phyloP scores from a whole-genome alignment of 1,140 invertebrate species.

The Kradibia gibbosae region DNA sequence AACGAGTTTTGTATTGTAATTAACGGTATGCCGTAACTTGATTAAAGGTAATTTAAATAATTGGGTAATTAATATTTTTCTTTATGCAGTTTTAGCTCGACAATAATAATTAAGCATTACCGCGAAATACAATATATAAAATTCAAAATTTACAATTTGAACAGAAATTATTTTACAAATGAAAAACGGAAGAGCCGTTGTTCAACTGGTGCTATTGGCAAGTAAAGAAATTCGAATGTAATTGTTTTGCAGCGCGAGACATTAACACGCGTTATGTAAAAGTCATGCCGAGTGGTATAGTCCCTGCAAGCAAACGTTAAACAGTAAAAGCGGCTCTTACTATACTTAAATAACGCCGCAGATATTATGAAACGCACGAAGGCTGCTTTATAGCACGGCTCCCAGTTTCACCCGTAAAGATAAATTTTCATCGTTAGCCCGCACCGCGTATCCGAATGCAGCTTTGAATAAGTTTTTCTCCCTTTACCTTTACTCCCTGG shows the following conservation, averaged over 20 bases:
- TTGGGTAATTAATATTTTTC: conserved; percentile 3
- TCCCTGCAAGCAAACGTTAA: background rate
- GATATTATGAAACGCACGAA: background rate
- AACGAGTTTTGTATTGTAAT: conserved; percentile 1
- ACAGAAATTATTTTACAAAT: background rate
- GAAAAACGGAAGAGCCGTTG: background rate
- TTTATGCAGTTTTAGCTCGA: background rate
- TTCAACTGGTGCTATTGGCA: background rate
- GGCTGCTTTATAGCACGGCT: background rate
- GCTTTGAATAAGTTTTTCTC: too few relatives aligned
- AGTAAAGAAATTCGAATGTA: background rate
- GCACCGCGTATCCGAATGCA: background rate
- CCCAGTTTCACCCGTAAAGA: background rate
- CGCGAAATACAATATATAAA: background rate
- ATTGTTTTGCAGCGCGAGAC: background rate
- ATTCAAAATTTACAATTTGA: background rate
- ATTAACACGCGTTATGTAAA: background rate
- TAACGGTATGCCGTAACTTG: background rate
- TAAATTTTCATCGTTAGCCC: background rate
- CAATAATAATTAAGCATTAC: background rate
- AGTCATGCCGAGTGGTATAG: background rate
- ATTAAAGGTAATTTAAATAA: conserved; percentile 21
- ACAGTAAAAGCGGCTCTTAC: background rate
- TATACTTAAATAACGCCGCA: background rate
- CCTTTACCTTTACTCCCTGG: too few relatives aligned